phyloP scores from a whole-genome alignment of 2,797 vertebrate species.

The Periophthalmus magnuspinnatus region DNA sequence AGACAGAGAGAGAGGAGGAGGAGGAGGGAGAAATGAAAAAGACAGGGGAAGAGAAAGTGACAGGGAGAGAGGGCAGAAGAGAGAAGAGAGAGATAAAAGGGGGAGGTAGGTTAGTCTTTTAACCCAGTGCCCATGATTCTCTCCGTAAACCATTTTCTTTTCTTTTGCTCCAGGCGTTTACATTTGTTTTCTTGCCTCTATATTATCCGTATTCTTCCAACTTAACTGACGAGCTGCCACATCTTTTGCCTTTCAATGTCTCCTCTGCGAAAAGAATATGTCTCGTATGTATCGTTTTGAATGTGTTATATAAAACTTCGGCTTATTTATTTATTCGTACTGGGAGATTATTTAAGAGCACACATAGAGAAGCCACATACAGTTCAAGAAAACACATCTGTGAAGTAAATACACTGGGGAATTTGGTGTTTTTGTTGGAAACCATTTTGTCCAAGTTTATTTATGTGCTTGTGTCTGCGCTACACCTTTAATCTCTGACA shows the following conservation, averaged over 20 bases:
- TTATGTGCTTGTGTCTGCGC: no score
- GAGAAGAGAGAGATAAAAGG: not conserved
- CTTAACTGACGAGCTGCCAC: slow-evolving; percentile 21
- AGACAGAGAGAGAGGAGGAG: slow-evolving; percentile 43
- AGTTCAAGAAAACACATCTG: no score
- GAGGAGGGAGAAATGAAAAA: slow-evolving; percentile 14
- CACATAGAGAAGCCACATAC: no score
- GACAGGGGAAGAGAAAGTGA: slow-evolving; percentile 51
- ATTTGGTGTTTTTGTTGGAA: no score
- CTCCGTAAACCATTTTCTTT: slow-evolving; percentile 35
- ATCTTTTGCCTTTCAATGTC: slow-evolving; percentile 50
- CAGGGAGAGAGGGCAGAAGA: slow-evolving; percentile 9
- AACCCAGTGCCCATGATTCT: slow-evolving; percentile 49
- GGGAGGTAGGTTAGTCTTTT: slow-evolving; percentile 40
- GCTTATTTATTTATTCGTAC: not conserved
- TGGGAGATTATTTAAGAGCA: no score
- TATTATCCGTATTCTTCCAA: slow-evolving; percentile 25
- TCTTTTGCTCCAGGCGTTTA: slow-evolving; percentile 39
- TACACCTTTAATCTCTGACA: no score
- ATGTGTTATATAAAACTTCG: slow-evolving; percentile 21
- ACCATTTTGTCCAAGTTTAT: no score
- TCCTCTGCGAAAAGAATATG: slow-evolving; percentile 28
- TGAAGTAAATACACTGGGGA: no score
- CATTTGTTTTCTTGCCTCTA: slow-evolving; percentile 36
- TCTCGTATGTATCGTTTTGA: slow-evolving; percentile 15